Conservation (phyloP, 2,888 invertebrate species). For the Plebejus argus region DNA sequence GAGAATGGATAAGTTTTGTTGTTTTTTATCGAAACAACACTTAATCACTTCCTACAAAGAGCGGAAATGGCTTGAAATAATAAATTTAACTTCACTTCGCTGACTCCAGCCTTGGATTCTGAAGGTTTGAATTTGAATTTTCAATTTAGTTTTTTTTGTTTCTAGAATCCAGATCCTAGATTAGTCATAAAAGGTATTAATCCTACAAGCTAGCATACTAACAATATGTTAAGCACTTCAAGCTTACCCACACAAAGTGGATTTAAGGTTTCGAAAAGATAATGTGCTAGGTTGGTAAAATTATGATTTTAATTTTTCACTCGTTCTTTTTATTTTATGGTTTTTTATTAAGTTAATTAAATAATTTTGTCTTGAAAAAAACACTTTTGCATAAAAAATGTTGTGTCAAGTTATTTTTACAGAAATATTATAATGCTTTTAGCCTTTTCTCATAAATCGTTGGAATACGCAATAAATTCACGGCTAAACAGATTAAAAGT, state of each 20-base stretch:
- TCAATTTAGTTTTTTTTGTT: too few species aligned
- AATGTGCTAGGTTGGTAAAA: too few species aligned
- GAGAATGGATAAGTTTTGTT: slow-evolving; percentile 70
- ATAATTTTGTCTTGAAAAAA: background rate
- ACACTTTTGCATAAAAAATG: background rate
- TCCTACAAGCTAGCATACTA: too few species aligned
- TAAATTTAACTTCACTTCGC: slow-evolving; percentile 65
- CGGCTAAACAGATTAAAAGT: background rate
- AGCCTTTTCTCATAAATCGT: background rate
- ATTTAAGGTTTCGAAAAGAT: too few species aligned
- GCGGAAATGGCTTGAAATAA: slow-evolving; percentile 76
- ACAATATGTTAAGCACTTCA: too few species aligned
- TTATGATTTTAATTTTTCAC: too few species aligned
- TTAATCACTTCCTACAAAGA: slow-evolving; percentile 79
- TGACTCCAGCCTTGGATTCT: slow-evolving; percentile 61
- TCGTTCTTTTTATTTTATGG: too few species aligned
- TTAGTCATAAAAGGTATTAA: too few species aligned
- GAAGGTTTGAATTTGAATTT: slow-evolving; percentile 53
- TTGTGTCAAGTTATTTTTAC: background rate
- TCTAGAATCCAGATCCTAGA: too few species aligned
- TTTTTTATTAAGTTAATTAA: too few species aligned
- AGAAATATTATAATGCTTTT: background rate
- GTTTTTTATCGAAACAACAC: slow-evolving; percentile 67
- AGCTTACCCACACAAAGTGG: too few species aligned
- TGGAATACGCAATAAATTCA: background rate